phyloP scores from a whole-genome alignment of 2,888 invertebrate genomes.

The Ichneumoninae sp. region DNA sequence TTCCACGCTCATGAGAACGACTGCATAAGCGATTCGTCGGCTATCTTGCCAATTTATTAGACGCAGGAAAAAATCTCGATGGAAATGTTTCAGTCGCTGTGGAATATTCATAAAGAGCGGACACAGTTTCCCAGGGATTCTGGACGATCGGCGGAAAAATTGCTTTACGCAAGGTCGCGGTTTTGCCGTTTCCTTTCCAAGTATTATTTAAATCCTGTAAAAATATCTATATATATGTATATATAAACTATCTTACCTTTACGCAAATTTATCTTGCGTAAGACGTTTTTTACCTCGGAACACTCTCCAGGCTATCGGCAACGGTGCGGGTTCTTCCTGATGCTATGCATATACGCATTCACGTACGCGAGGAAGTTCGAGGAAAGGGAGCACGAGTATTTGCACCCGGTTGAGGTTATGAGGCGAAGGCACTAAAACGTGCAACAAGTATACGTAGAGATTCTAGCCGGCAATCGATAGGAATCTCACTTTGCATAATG shows the following conservation, averaged over 20 bases:
- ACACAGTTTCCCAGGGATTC: background rate
- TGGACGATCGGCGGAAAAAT: background rate
- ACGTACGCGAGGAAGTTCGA: conserved; percentile 31
- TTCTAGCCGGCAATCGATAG: conserved; percentile 55
- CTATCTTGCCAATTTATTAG: background rate
- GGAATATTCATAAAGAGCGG: background rate
- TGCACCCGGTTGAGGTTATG: background rate
- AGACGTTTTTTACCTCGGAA: background rate
- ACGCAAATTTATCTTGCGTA: background rate
- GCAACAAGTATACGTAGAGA: conserved; percentile 56
- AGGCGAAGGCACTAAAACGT: conserved; percentile 31
- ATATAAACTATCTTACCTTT: background rate
- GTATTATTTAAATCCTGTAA: background rate
- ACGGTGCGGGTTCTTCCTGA: conserved; percentile 13
- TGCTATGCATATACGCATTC: background rate
- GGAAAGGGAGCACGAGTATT: background rate
- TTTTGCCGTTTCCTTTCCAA: background rate
- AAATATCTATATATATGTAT: background rate
- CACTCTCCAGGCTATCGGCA: background rate
- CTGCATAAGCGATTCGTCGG: background rate
- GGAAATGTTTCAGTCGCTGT: background rate
- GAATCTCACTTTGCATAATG: conserved; percentile 63
- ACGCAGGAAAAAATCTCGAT: background rate
- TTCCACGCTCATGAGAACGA: background rate
- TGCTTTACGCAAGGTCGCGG: background rate